phyloP scores from a whole-genome alignment of 2,797 vertebrate genomes.

The Moxostoma hubbsi region DNA sequence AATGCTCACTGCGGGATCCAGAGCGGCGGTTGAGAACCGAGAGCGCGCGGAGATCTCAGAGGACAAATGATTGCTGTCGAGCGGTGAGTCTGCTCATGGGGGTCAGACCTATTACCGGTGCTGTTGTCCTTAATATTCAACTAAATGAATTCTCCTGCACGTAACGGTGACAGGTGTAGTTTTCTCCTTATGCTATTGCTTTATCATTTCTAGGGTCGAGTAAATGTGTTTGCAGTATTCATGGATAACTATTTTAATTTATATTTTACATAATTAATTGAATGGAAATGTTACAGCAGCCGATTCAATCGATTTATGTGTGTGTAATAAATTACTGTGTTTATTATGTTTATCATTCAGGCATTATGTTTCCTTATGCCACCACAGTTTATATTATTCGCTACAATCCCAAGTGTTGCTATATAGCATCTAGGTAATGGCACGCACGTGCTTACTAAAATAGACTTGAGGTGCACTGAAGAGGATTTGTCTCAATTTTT shows the following conservation, averaged over 20 bases:
- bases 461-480: constrained; percentile 10
- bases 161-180: too few relatives aligned
- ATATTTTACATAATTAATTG: too few relatives aligned
- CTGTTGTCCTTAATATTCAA: not conserved
- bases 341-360: not conserved
- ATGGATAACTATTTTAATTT: too few relatives aligned
- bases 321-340: too few relatives aligned
- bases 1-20: constrained; percentile 77
- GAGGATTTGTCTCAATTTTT: constrained; percentile 46
- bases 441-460: constrained; percentile 2
- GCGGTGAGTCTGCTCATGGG: constrained; percentile 80
- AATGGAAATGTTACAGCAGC: too few relatives aligned
- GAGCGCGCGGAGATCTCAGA: constrained; percentile 75
- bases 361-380: not conserved
- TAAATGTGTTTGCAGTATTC: too few relatives aligned
- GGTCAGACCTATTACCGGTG: not conserved
- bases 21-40: constrained; percentile 87
- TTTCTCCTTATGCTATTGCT: too few relatives aligned
- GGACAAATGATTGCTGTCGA: constrained; percentile 89
- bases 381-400: constrained; percentile 1
- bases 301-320: too few relatives aligned
- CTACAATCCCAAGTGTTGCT: constrained; percentile 27
- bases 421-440: constrained; percentile 1
- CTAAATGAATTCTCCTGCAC: too few relatives aligned
- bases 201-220: too few relatives aligned